phyloP scores from a whole-genome alignment of 2,113 vertebrate species.

The Ranitomeya variabilis region DNA sequence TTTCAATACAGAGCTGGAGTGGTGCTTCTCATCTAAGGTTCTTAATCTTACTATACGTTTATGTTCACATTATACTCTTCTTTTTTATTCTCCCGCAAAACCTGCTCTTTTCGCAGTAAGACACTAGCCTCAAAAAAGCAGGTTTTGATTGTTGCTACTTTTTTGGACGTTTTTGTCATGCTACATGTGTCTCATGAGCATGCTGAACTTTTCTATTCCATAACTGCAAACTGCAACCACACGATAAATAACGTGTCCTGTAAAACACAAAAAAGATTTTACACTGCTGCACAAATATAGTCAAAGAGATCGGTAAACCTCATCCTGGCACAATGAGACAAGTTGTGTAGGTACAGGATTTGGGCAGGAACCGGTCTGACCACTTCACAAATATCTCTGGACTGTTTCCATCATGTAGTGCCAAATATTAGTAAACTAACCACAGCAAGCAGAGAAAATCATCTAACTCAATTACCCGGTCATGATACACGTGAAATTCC shows the following conservation, averaged over 20 bases:
- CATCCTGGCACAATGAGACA: background rate
- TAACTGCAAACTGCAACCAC: background rate
- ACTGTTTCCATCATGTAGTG: background rate
- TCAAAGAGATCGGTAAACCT: background rate
- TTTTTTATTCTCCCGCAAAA: no score
- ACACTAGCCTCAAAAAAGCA: no score
- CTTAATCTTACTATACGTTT: no score
- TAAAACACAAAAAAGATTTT: background rate
- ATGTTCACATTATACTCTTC: no score
- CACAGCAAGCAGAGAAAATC: no score
- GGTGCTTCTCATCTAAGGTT: no score
- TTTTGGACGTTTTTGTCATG: no score
- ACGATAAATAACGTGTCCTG: background rate
- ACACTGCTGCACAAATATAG: background rate
- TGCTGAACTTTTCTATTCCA: no score
- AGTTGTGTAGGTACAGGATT: background rate
- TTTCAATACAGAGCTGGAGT: no score
- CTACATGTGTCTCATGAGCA: no score
- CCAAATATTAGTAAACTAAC: background rate
- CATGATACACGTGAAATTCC: conserved; percentile 25
- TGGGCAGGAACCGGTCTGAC: background rate
- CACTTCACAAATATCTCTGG: background rate
- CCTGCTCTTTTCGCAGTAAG: no score
- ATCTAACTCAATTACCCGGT: conserved; percentile 17
- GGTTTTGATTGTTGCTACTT: no score